Evolutionary conservation across 1,140 invertebrate genomes (phyloP).

Genomic region (Formica exsecta): DNA sequence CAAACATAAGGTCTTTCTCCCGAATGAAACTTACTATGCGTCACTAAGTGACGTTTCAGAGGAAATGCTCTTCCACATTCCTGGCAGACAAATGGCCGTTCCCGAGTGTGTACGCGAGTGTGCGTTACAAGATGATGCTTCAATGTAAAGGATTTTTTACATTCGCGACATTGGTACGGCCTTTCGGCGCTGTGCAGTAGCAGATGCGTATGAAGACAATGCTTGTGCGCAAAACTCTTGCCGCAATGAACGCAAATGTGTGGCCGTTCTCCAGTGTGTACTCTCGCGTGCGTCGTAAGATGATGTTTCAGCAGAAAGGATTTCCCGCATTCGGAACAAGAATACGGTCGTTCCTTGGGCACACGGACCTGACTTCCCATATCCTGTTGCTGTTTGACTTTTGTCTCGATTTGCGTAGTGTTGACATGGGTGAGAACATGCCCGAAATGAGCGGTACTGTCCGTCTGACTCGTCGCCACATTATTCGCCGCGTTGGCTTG

Average conservation of each 20-base stretch:
- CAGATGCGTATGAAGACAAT: conserved; percentile 93
- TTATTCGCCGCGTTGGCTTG: conserved; percentile 81
- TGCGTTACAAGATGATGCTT: conserved; percentile 93
- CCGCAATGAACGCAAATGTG: conserved; percentile 94
- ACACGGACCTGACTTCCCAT: conserved; percentile 88
- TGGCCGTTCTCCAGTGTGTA: conserved; percentile 93
- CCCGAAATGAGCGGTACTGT: conserved; percentile 85
- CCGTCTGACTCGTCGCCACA: conserved; percentile 84
- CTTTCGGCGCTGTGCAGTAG: conserved; percentile 93
- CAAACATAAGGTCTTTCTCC: conserved; percentile 95
- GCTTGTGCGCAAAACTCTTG: conserved; percentile 94
- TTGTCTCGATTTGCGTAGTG: conserved; percentile 87
- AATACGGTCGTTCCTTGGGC: conserved; percentile 92
- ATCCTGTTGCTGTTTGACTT: conserved; percentile 88
- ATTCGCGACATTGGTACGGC: conserved; percentile 93
- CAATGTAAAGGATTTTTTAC: conserved; percentile 94
- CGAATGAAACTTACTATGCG: conserved; percentile 95
- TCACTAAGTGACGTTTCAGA: conserved; percentile 93
- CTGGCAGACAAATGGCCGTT: conserved; percentile 92
- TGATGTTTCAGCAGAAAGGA: conserved; percentile 94
- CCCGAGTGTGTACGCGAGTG: conserved; percentile 91
- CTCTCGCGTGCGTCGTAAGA: conserved; percentile 92
- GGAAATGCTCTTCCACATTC: conserved; percentile 94
- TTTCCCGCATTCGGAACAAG: conserved; percentile 93
- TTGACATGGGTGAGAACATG: conserved; percentile 86